These are phyloP conservation scores for Jaculus jaculus DNA, from an alignment of 2,113 vertebrate species.

Conservation along the genomic window DNA sequence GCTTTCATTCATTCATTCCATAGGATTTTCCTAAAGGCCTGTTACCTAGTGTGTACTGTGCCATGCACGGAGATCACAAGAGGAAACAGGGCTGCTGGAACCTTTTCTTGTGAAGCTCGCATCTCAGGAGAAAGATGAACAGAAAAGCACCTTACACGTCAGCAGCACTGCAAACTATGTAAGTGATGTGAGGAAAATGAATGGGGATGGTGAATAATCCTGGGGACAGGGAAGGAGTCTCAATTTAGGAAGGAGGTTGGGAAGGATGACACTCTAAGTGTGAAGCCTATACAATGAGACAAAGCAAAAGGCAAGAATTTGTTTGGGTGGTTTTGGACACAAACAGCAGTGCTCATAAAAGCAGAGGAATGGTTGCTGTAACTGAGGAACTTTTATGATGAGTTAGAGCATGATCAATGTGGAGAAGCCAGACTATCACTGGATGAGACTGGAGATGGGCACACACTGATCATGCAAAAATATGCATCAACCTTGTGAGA, in stretches of 20 bases:
- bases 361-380: not conserved
- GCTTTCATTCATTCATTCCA: slow-evolving; percentile 39
- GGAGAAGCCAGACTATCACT: not conserved
- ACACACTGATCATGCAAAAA: not conserved
- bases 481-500: not conserved
- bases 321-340: not conserved
- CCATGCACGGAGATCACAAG: slow-evolving; percentile 9
- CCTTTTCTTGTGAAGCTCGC: not conserved
- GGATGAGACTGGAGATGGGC: not conserved
- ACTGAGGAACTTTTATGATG: not conserved
- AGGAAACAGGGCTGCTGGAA: not conserved
- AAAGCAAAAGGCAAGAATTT: not conserved
- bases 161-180: not conserved
- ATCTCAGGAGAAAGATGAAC: not conserved
- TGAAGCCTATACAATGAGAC: not conserved
- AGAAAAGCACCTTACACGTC: not conserved
- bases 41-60: not conserved
- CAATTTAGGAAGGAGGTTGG: not conserved
- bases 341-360: not conserved
- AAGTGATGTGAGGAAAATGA: slow-evolving; percentile 28
- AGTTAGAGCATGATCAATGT: not conserved
- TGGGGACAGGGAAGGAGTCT: not conserved
- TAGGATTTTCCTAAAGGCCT: not conserved
- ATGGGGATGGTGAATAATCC: not conserved
- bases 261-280: not conserved